Evolutionary conservation across 30 jellyfish, hydroid and myxozoan species (phyloP), one percentile per base, ranked within the genome.

Genomic region (Chrysaora quinquecirrha): DNA sequence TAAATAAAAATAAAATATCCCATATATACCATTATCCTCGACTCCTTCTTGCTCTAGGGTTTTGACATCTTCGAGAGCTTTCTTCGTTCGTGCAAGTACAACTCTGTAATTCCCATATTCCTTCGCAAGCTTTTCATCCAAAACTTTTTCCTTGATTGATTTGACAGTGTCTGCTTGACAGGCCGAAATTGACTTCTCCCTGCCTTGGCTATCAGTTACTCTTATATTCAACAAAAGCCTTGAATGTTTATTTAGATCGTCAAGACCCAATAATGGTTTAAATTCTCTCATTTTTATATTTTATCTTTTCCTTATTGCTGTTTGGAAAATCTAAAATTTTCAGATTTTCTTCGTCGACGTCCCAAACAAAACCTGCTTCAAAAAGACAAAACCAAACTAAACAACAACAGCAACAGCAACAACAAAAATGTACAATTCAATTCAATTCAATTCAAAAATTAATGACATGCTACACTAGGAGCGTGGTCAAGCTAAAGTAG

Each of bases 1-100:
- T n/a, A n/a, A n/a, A n/a, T n/a, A n/a, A n/a, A n/a, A n/a, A n/a
- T n/a, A n/a, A n/a, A n/a, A 19, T 2, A 52, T 16, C 19, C 2
- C 25, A 52, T 35, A 33, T 71, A 34, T 75, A 86, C 95, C 98
- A 70, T 85, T 83, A 48, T 91, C 98, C 75, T 84, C 86, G 25
- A 91, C 86, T 21, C 96, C 98, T 82, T 91, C 98, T 79, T 91
- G 98, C 52, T 91, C 98, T 7, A 91, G 66, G 0, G 98, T 91
- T 46, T 92, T 76, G 22, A 61, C 86, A 70, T 91, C 98, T 74
- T 91, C 98, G 21, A 91, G 62, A 1, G 86, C 89, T 29, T 89
- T 82, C 83, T 86, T 80, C 34, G 96, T 82, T 43, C 96, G 49
- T 31, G 88, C 64, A 29, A 85, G 87, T 34, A 91, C 86, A 47